Conservation (phyloP, 2,888 invertebrate genomes). For the Apamea monoglypha region DNA sequence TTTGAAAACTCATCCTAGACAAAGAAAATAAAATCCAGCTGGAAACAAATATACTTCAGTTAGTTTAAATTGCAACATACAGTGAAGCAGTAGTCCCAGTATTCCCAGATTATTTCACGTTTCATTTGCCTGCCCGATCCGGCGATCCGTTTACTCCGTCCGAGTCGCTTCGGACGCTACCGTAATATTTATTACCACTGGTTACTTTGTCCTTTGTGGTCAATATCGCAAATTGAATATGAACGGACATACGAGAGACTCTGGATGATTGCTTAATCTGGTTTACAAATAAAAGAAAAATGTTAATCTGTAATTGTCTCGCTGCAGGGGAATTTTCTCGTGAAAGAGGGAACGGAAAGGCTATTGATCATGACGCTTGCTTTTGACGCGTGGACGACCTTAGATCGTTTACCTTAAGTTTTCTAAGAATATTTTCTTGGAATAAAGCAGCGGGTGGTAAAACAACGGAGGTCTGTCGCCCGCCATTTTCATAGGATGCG, state of each 20-base stretch:
- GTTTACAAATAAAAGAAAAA: slow-evolving; percentile 18
- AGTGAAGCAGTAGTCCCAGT: slow-evolving; percentile 23
- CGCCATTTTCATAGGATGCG: background rate
- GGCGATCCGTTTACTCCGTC: slow-evolving; percentile 18
- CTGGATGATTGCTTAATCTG: slow-evolving; percentile 28
- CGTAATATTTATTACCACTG: slow-evolving; percentile 49
- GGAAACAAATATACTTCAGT: slow-evolving; percentile 19
- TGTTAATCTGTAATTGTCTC: background rate
- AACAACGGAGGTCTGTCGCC: background rate
- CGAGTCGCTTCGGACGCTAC: slow-evolving; percentile 9
- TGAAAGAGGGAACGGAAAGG: too few species aligned
- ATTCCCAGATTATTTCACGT: slow-evolving; percentile 61
- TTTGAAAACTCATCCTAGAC: background rate
- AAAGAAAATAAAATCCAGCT: background rate
- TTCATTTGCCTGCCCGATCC: slow-evolving; percentile 59
- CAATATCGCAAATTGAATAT: slow-evolving; percentile 47
- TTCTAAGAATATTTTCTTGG: background rate
- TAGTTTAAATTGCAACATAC: slow-evolving; percentile 26
- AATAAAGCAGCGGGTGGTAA: background rate
- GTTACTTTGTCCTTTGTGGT: slow-evolving; percentile 44
- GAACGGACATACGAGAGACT: slow-evolving; percentile 1
- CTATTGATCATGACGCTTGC: background rate
- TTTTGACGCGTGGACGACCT: background rate
- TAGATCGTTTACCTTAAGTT: background rate
- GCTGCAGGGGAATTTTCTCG: background rate